phyloP scores from a whole-genome alignment of 2,888 invertebrate species.

The Epirrita christyi region DNA sequence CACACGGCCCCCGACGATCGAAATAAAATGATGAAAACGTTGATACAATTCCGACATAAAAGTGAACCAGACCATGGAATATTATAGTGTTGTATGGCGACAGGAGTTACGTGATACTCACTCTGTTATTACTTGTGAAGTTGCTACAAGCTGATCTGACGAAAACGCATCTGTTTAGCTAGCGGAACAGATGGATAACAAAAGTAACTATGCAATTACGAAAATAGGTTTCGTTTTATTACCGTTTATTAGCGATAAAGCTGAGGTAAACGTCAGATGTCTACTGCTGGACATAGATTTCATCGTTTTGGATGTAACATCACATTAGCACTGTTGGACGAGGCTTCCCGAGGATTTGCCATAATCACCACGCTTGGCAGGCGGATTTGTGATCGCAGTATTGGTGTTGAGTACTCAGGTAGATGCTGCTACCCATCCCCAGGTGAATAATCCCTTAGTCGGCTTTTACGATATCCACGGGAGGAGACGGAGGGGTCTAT shows the following conservation, averaged over 20 bases:
- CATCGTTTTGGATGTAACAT: no score
- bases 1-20: not conserved
- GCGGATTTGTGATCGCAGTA: no score
- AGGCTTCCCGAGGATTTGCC: no score
- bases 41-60: conserved; percentile 12
- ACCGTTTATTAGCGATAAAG: not conserved
- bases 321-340: no score
- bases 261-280: no score
- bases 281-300: no score
- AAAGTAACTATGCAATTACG: conserved; percentile 6
- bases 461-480: no score
- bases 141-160: conserved; percentile 20
- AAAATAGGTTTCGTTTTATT: conserved; percentile 1
- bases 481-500: no score
- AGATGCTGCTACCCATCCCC: no score
- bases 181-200: conserved; percentile 21
- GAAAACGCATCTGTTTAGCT: conserved; percentile 8
- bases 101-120: conserved; percentile 10
- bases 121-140: conserved; percentile 14
- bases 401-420: no score
- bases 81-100: conserved; percentile 13
- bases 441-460: no score
- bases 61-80: conserved; percentile 19
- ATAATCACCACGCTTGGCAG: no score
- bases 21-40: not conserved